Conservation (phyloP, 2,113 vertebrate species). For the Rhineura floridana region DNA sequence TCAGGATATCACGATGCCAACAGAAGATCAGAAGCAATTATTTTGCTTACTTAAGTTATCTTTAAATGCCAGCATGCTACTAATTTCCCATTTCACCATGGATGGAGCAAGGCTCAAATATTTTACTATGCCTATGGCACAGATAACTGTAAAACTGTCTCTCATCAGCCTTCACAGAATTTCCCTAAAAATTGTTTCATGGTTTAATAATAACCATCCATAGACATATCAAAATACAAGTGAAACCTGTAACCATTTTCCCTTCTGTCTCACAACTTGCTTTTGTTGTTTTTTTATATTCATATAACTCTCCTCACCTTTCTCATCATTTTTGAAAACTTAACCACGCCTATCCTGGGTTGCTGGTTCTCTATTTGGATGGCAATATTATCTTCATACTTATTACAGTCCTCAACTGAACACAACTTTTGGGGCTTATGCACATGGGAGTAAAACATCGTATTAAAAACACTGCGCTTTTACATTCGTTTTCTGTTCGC, state of each 20-base stretch:
- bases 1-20: neutral
- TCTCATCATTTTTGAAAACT: neutral
- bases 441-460: too few species aligned
- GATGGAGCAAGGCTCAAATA: neutral
- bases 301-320: neutral
- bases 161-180: neutral
- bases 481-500: too few species aligned
- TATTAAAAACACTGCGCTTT: too few species aligned
- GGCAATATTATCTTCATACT: neutral
- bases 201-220: neutral
- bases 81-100: slow-evolving; percentile 13
- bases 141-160: neutral
- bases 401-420: neutral
- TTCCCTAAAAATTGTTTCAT: neutral
- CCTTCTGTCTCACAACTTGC: neutral
- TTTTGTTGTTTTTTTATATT: slow-evolving; percentile 15
- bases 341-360: slow-evolving; percentile 2
- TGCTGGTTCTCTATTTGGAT: slow-evolving; percentile 7
- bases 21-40: slow-evolving; percentile 1
- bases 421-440: too few species aligned
- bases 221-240: neutral
- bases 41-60: slow-evolving; percentile 16
- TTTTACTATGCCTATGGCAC: neutral
- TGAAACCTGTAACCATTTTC: neutral
- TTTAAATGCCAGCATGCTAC: slow-evolving; percentile 3